Evolutionary conservation across 2,113 vertebrate species (phyloP).

Genomic region (Atractosteus spatula): DNA sequence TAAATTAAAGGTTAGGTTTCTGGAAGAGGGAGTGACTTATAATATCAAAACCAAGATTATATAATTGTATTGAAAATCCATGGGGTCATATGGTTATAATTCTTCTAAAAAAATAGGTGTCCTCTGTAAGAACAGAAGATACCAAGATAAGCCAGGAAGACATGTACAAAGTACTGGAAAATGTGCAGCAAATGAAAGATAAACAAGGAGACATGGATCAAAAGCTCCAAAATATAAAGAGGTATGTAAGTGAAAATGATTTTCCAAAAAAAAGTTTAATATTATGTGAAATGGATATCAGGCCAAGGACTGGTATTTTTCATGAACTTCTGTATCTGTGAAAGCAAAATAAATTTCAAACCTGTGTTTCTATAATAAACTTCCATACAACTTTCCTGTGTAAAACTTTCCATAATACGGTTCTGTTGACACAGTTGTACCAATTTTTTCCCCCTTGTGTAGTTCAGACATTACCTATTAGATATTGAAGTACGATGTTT

Average conservation of each 20-base stretch:
- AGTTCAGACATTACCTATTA: no score
- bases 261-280: neutral
- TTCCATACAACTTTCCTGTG: neutral
- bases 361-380: neutral
- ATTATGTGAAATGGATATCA: no score
- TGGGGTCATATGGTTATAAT: neutral
- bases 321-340: no score
- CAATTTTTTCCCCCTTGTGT: no score
- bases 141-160: constrained; percentile 45
- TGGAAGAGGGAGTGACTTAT: no score
- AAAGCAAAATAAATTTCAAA: neutral
- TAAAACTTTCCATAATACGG: no score
- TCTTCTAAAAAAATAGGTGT: constrained; percentile 35
- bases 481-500: no score
- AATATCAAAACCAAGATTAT: no score
- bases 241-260: constrained; percentile 33
- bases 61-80: no score
- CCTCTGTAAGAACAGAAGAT: constrained; percentile 54
- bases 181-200: constrained; percentile 58
- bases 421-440: no score
- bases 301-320: no score
- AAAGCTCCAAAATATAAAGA: constrained; percentile 58
- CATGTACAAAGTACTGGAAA: constrained; percentile 56
- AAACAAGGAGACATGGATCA: constrained; percentile 55
- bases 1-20: no score